Conservation (phyloP, 2,797 vertebrate species). For the Microctenopoma stevenorrisi region DNA sequence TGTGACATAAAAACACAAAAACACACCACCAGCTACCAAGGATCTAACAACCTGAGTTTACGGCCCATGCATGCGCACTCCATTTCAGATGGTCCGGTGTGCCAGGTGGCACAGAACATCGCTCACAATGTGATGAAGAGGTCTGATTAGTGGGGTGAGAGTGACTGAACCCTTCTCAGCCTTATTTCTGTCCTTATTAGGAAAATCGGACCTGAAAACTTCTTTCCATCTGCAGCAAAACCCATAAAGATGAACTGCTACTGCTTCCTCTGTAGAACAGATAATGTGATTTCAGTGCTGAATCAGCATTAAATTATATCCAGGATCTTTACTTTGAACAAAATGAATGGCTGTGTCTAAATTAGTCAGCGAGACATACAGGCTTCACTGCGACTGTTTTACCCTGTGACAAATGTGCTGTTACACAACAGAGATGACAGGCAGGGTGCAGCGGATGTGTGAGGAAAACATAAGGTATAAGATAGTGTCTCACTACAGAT, state of each 20-base stretch:
- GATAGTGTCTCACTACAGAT: conserved; percentile 17
- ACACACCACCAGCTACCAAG: conserved; percentile 8
- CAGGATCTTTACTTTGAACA: conserved; percentile 40
- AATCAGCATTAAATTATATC: conserved; percentile 30
- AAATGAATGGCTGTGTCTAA: conserved; percentile 27
- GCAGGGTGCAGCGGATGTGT: conserved; percentile 9
- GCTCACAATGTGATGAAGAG: conserved; percentile 26
- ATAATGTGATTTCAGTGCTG: conserved; percentile 21
- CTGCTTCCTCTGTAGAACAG: conserved; percentile 22
- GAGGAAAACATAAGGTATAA: conserved; percentile 21
- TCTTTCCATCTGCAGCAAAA: conserved; percentile 15
- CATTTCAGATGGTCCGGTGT: conserved; percentile 1
- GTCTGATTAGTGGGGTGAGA: conserved; percentile 10
- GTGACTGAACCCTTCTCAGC: conserved; percentile 15
- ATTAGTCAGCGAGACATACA: conserved; percentile 3
- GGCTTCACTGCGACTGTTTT: not conserved
- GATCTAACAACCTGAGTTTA: conserved; percentile 3
- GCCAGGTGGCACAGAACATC: conserved; percentile 21
- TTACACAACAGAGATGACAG: not conserved
- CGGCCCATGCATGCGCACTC: conserved; percentile 29
- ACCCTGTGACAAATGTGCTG: not conserved
- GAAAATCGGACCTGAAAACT: conserved; percentile 24
- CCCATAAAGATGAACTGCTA: conserved; percentile 14
- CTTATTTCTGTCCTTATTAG: conserved; percentile 6
- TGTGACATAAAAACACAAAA: conserved; percentile 36